Evolutionary conservation across 37 sponge, comb jelly and placozoan species (phyloP), one percentile per base, ranked within the genome.

Genomic region (Beroe forskalii): DNA sequence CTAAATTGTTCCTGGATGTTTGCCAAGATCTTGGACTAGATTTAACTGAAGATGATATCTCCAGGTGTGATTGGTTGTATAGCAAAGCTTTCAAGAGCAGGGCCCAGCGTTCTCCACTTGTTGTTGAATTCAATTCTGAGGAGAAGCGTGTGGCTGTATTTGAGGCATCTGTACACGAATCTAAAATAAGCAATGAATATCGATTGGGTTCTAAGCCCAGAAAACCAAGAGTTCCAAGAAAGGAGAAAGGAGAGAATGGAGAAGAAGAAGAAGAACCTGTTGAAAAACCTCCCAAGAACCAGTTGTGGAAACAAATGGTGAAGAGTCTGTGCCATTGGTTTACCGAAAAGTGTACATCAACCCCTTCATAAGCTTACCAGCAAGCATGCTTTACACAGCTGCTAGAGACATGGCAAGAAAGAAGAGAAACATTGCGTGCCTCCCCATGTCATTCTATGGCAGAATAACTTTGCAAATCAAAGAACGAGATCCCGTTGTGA

Each of bases 31-130:
- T 69, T 69, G 72, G 39, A 36, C 37, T 69, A 20, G 72, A 69
- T 69, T 19, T 69, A 14, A 36, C 36, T 32, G 72, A 69, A 33
- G 32, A 33, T 69, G 72, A 69, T 32, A 17, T 69, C 1, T 69
- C 72, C 35, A 33, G 72, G 14, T 69, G 72, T 69, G 72, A 69
- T 12, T 69, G 72, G 72, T 37, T 69, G 35, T 69, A 69, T 37
- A 69, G 72, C 72, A 69, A 69, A 36, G 72, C 72, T 9, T 69
- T 69, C 14, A 69, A 69, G 32, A 69, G 72, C 38, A 69, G 72
- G 32, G 72, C 72, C 1, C 72, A 69, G 72, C 72, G 72, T 69
- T 69, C 72, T 33, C 72, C 72, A 3, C 38, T 69, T 3, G 72
- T 69, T 32, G 72, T 69, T 12, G 72, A 69, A 37, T 69, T 69